phyloP scores from a whole-genome alignment of 2,888 invertebrate species.

The Apantesis nais region DNA sequence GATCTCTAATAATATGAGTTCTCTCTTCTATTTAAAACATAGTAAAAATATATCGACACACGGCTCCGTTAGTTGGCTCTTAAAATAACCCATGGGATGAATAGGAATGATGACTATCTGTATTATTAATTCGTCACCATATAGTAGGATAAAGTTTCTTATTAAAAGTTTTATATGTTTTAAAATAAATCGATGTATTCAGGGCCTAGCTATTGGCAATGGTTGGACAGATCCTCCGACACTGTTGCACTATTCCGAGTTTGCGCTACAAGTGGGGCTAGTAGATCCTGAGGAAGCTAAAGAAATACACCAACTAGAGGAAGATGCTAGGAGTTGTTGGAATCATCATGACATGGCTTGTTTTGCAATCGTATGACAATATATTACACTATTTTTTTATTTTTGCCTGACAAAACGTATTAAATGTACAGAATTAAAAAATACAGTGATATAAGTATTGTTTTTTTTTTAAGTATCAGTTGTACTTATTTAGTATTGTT shows the following conservation, averaged over 20 bases:
- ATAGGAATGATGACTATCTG: too few relatives aligned
- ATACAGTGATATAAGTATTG: too few relatives aligned
- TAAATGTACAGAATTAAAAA: not conserved
- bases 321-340: conserved; percentile 29
- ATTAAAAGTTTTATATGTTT: too few relatives aligned
- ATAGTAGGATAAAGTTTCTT: too few relatives aligned
- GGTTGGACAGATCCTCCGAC: conserved; percentile 40
- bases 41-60: too few relatives aligned
- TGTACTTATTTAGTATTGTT: not conserved
- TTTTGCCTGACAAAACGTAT: not conserved
- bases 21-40: too few relatives aligned
- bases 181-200: not conserved
- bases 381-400: too few relatives aligned
- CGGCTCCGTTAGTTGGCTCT: too few relatives aligned
- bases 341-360: conserved; percentile 7
- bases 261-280: conserved; percentile 32
- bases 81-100: too few relatives aligned
- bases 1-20: too few relatives aligned
- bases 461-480: too few relatives aligned
- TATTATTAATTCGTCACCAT: too few relatives aligned
- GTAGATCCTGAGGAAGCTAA: conserved; percentile 26
- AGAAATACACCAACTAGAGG: conserved; percentile 19
- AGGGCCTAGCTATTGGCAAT: conserved; percentile 43
- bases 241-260: conserved; percentile 36
- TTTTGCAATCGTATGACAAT: not conserved